Conservation (phyloP, 2,113 vertebrate genomes). For the Lepidothrix coronata region DNA sequence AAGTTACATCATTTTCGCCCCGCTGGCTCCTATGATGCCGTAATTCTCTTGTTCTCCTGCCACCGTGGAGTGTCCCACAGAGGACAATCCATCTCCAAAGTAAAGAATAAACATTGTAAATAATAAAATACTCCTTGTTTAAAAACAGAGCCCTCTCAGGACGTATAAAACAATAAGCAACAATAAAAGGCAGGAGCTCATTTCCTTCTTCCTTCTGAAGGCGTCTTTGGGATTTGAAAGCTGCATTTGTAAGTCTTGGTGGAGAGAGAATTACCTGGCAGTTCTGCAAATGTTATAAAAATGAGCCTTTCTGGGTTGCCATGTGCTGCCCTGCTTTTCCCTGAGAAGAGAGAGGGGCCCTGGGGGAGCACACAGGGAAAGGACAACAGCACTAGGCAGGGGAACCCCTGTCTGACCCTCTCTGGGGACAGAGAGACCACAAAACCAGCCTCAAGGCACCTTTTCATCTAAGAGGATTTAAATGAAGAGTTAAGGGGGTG, state of each 20-base stretch:
- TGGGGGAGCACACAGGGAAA: neutral
- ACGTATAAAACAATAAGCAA: neutral
- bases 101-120: neutral
- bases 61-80: neutral
- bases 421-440: neutral
- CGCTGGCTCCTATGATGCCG: neutral
- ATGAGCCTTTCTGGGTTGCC: neutral
- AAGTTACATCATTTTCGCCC: neutral
- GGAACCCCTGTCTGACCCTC: neutral
- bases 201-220: constrained; percentile 16
- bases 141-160: neutral
- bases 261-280: neutral
- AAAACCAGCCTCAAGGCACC: neutral
- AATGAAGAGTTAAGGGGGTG: neutral
- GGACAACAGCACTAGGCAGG: neutral
- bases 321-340: neutral
- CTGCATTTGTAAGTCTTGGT: neutral
- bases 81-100: neutral
- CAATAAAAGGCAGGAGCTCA: neutral
- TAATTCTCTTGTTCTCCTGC: neutral
- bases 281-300: neutral
- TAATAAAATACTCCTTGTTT: neutral
- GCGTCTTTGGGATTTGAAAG: neutral
- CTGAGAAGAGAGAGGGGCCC: neutral
- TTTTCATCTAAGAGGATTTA: neutral